Percentiles rank a stretch among this genome's conserved stretches.
These are phyloP conservation scores for Spea bombifrons DNA, from an alignment of 2,113 vertebrate genomes.

Conservation along the genomic window DNA sequence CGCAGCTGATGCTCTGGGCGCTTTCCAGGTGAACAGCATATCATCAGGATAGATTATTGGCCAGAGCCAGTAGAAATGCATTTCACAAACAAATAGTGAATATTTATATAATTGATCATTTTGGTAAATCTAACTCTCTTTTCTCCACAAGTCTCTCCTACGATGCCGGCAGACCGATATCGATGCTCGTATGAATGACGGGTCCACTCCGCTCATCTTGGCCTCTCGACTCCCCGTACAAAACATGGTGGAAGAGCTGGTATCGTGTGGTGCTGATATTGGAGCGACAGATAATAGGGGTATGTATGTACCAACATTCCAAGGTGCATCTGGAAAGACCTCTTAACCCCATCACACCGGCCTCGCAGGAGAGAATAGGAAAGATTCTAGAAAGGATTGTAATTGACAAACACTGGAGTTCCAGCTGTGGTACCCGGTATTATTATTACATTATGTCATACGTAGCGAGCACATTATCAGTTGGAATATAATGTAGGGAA, in stretches of 20 bases:
- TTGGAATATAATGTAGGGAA: too few species aligned
- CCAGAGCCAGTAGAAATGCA: too few species aligned
- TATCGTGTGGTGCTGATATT: conserved; percentile 77
- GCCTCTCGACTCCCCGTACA: conserved; percentile 81
- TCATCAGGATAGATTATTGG: too few species aligned
- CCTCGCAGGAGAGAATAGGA: too few species aligned
- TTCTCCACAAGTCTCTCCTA: conserved; percentile 55
- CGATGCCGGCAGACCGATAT: conserved; percentile 56
- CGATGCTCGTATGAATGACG: conserved; percentile 58
- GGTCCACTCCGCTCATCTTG: conserved; percentile 61
- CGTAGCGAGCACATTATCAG: too few species aligned
- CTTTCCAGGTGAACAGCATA: conserved; percentile 59
- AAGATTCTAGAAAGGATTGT: too few species aligned
- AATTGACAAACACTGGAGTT: background rate
- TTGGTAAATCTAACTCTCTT: too few species aligned
- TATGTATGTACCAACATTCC: conserved; percentile 48
- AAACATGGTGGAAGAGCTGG: conserved; percentile 80
- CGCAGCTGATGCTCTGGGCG: conserved; percentile 60
- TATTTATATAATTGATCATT: too few species aligned
- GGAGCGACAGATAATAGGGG: conserved; percentile 81
- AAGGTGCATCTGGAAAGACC: background rate
- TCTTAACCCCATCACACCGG: too few species aligned
- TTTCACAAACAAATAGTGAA: too few species aligned
- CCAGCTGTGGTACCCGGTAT: background rate
- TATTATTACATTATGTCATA: background rate